Evolutionary conservation across 53 echinoderm and acorn worm species (phyloP).

Genomic region (Temnopleurus reevesii): DNA sequence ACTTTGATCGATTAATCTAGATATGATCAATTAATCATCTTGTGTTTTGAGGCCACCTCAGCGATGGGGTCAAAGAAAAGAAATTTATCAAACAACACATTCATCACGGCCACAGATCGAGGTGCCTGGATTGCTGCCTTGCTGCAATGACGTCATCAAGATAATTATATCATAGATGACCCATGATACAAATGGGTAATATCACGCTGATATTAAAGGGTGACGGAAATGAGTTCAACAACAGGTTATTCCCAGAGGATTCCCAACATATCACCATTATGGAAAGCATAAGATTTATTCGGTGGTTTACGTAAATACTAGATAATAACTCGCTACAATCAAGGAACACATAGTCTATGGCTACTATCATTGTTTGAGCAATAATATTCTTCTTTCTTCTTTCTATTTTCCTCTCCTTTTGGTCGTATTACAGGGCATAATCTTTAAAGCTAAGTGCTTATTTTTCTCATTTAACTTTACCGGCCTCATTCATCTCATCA

Average conservation of each 20-base stretch:
- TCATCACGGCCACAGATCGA: not conserved
- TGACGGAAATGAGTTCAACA: not conserved
- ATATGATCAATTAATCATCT: slow-evolving; percentile 29
- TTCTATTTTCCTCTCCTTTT: no score
- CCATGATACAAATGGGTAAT: not conserved
- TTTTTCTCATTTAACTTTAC: no score
- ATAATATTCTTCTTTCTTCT: no score
- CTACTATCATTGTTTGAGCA: no score
- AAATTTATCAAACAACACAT: not conserved
- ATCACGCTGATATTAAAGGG: not conserved
- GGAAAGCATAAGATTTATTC: no score
- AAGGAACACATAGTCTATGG: no score
- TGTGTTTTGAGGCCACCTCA: not conserved
- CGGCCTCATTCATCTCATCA: no score
- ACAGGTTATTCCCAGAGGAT: not conserved
- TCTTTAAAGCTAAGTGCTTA: no score
- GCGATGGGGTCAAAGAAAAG: not conserved
- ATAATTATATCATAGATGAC: slow-evolving; percentile 12
- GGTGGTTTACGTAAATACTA: no score
- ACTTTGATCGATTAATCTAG: slow-evolving; percentile 31
- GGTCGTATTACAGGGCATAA: no score
- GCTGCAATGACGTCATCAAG: not conserved
- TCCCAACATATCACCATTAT: no score
- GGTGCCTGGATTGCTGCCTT: not conserved
- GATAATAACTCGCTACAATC: no score